These are phyloP conservation scores for Lordiphosa clarofinis DNA, from an alignment of 1,140 invertebrate species.

Conservation along the genomic window DNA sequence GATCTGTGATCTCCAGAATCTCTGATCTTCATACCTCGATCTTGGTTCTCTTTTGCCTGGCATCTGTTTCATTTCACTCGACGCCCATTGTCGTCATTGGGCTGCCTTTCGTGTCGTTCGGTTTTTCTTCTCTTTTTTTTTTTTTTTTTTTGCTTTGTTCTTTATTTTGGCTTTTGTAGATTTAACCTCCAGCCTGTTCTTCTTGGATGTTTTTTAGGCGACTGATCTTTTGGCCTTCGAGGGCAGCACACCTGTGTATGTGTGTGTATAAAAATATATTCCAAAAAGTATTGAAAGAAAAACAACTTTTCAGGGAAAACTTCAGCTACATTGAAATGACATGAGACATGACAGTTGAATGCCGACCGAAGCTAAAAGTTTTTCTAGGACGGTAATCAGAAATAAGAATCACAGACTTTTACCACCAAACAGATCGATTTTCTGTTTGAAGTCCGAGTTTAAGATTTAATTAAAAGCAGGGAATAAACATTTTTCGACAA, in stretches of 20 bases:
- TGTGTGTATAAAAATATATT: slow-evolving; percentile 34
- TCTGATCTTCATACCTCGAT: slow-evolving; percentile 12
- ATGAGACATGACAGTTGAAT: slow-evolving; percentile 11
- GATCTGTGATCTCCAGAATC: slow-evolving; percentile 10
- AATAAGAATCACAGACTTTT: too few relatives aligned
- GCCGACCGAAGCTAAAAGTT: not conserved
- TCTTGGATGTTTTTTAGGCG: slow-evolving; percentile 18
- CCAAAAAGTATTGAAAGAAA: not conserved
- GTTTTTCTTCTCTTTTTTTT: slow-evolving; percentile 11
- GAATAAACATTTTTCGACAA: too few relatives aligned
- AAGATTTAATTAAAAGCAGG: too few relatives aligned
- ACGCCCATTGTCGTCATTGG: slow-evolving; percentile 67
- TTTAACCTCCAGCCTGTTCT: slow-evolving; percentile 2
- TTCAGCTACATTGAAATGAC: slow-evolving; percentile 39
- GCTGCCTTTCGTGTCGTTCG: slow-evolving; percentile 35
- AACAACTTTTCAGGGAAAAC: too few relatives aligned
- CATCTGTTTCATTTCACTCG: slow-evolving; percentile 72
- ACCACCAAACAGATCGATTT: too few relatives aligned
- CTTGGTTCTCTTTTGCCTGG: slow-evolving; percentile 17
- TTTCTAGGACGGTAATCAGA: not conserved
- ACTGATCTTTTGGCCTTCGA: slow-evolving; percentile 47
- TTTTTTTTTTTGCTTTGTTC: slow-evolving; percentile 38
- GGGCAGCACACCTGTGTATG: slow-evolving; percentile 43
- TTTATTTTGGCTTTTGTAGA: slow-evolving; percentile 38
- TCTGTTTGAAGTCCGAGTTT: too few relatives aligned